Conservation (phyloP, 2,888 invertebrate genomes). For the Yponomeuta evonymella region DNA sequence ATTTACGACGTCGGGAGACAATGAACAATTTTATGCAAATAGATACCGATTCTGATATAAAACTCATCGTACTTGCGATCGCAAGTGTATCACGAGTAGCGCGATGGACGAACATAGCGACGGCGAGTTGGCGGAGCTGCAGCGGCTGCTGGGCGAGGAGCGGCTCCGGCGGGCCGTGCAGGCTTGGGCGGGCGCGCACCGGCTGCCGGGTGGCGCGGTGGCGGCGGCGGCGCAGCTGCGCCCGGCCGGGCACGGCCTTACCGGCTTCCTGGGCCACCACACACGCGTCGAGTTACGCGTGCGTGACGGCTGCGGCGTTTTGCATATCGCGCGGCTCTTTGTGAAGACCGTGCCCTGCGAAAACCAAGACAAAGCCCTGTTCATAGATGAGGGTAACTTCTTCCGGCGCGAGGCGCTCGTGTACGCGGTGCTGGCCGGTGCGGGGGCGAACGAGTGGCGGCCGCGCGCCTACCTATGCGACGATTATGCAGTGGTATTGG, state of each 20-base stretch:
- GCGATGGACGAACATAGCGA: background rate
- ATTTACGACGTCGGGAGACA: background rate
- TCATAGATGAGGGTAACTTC: constrained; percentile 41
- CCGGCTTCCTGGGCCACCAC: constrained; percentile 2
- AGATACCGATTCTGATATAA: background rate
- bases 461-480: constrained; percentile 43
- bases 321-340: constrained; percentile 32
- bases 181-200: background rate
- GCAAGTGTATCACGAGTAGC: background rate
- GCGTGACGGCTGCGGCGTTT: background rate
- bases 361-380: constrained; percentile 50
- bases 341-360: constrained; percentile 46
- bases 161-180: background rate
- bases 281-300: background rate
- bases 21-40: background rate
- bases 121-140: background rate
- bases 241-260: background rate
- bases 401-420: constrained; percentile 48
- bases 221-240: background rate
- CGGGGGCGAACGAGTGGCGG: constrained; percentile 47
- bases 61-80: background rate
- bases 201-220: background rate
- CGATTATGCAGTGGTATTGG: constrained; percentile 52
- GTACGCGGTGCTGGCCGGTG: constrained; percentile 37
- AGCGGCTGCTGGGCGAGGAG: background rate